A percentile compares a stretch with the other conserved stretches of the same genome.
These are phyloP conservation scores for Campaea margaritaria DNA, from an alignment of 2,888 invertebrate species.

Conservation along the genomic window DNA sequence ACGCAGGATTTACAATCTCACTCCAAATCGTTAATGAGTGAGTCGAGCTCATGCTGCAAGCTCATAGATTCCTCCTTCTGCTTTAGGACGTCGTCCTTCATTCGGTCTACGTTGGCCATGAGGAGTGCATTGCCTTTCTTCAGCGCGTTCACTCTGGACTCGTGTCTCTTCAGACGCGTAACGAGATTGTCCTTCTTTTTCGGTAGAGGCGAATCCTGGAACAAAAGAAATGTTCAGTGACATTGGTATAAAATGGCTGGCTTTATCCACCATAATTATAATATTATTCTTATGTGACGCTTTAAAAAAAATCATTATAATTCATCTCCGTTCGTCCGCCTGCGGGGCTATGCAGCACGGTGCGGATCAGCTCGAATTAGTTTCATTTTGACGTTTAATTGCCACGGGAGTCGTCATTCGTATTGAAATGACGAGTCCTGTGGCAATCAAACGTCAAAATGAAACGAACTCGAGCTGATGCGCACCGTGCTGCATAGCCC, in stretches of 20 bases:
- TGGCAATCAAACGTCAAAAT: too few species aligned
- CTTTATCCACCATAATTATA: too few species aligned
- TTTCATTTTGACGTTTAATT: too few species aligned
- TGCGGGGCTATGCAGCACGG: too few species aligned
- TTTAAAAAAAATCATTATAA: too few species aligned
- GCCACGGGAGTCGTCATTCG: too few species aligned
- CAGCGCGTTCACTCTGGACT: slow-evolving; percentile 90
- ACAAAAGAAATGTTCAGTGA: slow-evolving; percentile 22
- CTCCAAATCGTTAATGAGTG: slow-evolving; percentile 93
- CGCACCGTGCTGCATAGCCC: too few species aligned
- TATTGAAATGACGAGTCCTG: too few species aligned
- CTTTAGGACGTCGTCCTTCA: slow-evolving; percentile 93
- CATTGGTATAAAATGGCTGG: background rate
- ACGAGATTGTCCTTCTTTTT: slow-evolving; percentile 88
- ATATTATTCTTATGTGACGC: too few species aligned
- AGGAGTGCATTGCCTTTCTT: slow-evolving; percentile 95
- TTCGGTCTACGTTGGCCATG: slow-evolving; percentile 94
- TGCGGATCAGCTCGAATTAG: too few species aligned
- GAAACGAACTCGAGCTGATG: too few species aligned
- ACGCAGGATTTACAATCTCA: slow-evolving; percentile 60
- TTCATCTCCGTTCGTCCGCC: too few species aligned
- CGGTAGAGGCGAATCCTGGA: slow-evolving; percentile 87
- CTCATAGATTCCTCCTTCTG: slow-evolving; percentile 92
- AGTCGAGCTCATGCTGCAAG: slow-evolving; percentile 93
- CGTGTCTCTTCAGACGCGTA: slow-evolving; percentile 89